Base-by-base conservation (phyloP, 2,797 vertebrate species). In the Discoglossus pictus region DNA sequence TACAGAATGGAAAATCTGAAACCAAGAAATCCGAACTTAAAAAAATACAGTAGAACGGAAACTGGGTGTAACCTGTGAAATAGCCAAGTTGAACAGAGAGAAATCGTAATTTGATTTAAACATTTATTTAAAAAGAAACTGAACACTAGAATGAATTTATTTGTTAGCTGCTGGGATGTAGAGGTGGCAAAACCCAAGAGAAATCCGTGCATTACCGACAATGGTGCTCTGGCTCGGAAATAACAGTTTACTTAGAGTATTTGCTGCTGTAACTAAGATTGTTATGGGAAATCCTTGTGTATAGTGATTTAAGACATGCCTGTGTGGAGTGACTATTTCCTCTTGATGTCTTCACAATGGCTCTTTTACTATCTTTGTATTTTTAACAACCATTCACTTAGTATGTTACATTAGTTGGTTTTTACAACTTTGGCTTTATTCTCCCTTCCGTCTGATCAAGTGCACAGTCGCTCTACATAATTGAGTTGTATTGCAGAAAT, bases 1-100 rank as follows among this genome's bases (percentile, higher is more conserved):
- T 38, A 64, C 24, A 51, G 18, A 11, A 27, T 18, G 44, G 68
- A 62, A 62, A 62, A 70, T 62, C 4, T 56, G 67, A 70, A 70
- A 62, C 59, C 31, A 16, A 56, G 35, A 43, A 63, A 62, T 63
- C 16, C 43, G 12, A 16, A 36, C 17, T 39, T 62, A 40, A 69
- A 69, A 62, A 21, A 34, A n/a, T n/a, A n/a, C n/a, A n/a, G n/a
- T n/a, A n/a, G 20, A 18, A 56, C 21, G 18, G 61, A 56, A 59
- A 58, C n/a, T 56, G 59, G 66, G 51, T 50, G 67, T 51, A 62
- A 51, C 60, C 35, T 51, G 59, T 40, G 53, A n/a, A 25, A 23
- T 18, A 23, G 53, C 25, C 2, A 2, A 51, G 24, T 31, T 51
- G 48, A 25, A 15, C 12, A 13, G 17, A 16, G n/a, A 34, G 24